Base-by-base conservation (phyloP, 1,140 invertebrate genomes). In the Zaprionus capensis region DNA sequence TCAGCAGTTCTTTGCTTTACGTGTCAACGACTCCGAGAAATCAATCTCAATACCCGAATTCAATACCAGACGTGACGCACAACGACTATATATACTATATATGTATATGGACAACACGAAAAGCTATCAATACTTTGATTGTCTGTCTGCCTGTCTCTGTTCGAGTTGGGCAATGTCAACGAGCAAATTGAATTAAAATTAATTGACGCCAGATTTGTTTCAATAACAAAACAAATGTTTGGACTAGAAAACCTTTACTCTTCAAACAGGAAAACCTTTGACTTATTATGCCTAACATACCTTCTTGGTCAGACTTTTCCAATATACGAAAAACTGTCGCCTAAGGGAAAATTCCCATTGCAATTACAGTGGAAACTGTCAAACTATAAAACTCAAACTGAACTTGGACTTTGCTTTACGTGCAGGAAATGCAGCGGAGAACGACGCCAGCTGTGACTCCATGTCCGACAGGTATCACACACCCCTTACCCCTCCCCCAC, bases 21-120 rank as follows among this genome's bases (percentile, higher is more conserved):
- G 78, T 78, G 82, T 78, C 78, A 58, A 85, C 71, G 81, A 84
- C 82, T 78, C 38, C 6, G 53, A 46, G 41, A 81, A 84, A 85
- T 85, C 81, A 84, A 84, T 84, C 78, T 85, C 61, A 65, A 71
- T 71, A 24, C 44, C 24, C 38, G 38, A 61, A 71, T 71, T 71
- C 68, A 68, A 71, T 71, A 64, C 15, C 53, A 59, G 44, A 76
- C 73, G 73, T 71, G 73, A 71, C 68, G 44, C 41, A 56, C n/a
- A 70, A 51, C 26, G 22, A 63, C 51, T 46, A 46, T 59, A 14
- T 44, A 20, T 17, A 41, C 5, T 31, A n/a, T 1, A 4, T 4
- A 51, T 51, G 12, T 51, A 1, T 22, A 22, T 61, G 20, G 17
- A 58, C 38, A 70, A 53, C 28, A 22, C 22, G 49, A 57, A 44